Conservation (phyloP, 35 echinoderm and acorn worm genomes). For the Stichopus chloronotus region DNA sequence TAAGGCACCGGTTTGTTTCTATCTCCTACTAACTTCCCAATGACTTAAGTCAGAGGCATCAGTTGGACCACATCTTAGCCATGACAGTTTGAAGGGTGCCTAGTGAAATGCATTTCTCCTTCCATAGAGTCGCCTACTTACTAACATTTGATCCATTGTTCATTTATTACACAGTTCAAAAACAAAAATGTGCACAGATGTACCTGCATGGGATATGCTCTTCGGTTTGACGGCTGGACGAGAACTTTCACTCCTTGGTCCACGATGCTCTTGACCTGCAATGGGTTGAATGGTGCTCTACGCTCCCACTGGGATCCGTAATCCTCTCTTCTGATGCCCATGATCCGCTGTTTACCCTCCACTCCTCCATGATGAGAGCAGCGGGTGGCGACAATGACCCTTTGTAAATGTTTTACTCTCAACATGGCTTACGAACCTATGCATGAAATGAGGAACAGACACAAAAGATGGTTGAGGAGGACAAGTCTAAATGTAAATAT, state of each 20-base stretch:
- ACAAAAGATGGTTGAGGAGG: no score
- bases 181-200: no score
- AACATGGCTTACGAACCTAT: neutral
- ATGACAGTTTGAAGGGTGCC: no score
- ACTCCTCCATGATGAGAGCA: conserved; percentile 4
- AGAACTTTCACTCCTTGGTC: conserved; percentile 85
- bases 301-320: conserved; percentile 96
- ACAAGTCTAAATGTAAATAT: no score
- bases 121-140: no score
- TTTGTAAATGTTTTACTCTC: conserved; percentile 25
- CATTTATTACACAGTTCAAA: no score
- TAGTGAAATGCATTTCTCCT: no score
- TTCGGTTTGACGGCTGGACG: conserved; percentile 82
- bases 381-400: neutral
- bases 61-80: no score
- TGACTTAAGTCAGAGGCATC: no score
- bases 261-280: conserved; percentile 73
- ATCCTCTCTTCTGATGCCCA: conserved; percentile 87
- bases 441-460: neutral
- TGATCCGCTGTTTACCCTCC: conserved; percentile 5
- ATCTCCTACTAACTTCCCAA: no score
- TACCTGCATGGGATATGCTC: conserved; percentile 98
- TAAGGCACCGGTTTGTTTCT: no score
- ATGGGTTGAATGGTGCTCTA: conserved; percentile 81
- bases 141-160: no score